Conservation (phyloP, 2,113 vertebrate species). For the Callorhinus ursinus region DNA sequence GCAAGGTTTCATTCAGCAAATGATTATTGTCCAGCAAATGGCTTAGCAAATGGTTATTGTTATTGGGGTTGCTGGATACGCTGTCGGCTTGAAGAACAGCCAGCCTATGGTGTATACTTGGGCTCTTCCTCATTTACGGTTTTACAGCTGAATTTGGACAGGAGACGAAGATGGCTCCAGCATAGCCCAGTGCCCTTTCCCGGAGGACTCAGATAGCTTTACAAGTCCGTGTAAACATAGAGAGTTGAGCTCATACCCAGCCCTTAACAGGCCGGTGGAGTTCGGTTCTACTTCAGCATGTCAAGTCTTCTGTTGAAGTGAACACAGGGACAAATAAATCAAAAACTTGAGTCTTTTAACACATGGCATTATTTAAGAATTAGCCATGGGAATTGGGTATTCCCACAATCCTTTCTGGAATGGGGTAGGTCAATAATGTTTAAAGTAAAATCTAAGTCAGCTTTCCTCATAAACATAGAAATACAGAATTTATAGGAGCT, state of each 20-base stretch:
- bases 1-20: neutral
- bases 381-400: conserved; percentile 7
- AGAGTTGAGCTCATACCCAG: neutral
- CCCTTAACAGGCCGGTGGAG: neutral
- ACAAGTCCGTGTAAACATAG: neutral
- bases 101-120: neutral
- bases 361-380: conserved; percentile 39
- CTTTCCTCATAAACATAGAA: conserved; percentile 35
- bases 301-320: neutral
- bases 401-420: conserved; percentile 13
- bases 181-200: neutral
- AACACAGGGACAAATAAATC: neutral
- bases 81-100: neutral
- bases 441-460: conserved; percentile 65
- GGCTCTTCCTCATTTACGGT: neutral
- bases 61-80: neutral
- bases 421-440: neutral
- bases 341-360: conserved; percentile 31
- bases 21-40: neutral
- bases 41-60: neutral
- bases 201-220: neutral
- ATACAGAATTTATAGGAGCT: conserved; percentile 49
- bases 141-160: neutral
- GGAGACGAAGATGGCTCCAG: neutral
- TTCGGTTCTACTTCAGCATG: neutral